Conservation (phyloP, 1,140 invertebrate genomes). For the Monomorium pharaonis region DNA sequence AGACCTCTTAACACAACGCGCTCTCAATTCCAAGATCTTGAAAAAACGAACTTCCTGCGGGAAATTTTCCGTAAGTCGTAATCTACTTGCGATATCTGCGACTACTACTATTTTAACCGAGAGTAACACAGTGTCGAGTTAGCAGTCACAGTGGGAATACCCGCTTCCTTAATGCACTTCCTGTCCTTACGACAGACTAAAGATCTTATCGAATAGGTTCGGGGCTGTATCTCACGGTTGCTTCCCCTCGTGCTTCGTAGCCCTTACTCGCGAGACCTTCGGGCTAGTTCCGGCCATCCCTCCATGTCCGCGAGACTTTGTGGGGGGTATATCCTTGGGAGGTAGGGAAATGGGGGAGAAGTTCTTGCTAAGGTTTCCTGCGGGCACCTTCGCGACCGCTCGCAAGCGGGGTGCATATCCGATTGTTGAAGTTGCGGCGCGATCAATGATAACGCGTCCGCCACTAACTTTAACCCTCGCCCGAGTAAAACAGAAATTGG, state of each 20-base stretch:
- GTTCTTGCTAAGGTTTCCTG: constrained; percentile 56
- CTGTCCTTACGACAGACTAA: constrained; percentile 55
- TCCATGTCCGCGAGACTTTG: constrained; percentile 67
- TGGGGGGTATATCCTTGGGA: constrained; percentile 58
- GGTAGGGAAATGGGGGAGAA: constrained; percentile 54
- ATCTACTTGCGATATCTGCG: constrained; percentile 30
- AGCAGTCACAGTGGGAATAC: constrained; percentile 53
- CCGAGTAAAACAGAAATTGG: constrained; percentile 1
- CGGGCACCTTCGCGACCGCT: constrained; percentile 19
- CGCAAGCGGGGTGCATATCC: constrained; percentile 46
- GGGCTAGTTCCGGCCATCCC: constrained; percentile 70
- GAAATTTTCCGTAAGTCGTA: constrained; percentile 28
- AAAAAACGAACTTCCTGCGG: constrained; percentile 20
- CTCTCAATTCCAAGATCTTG: constrained; percentile 22
- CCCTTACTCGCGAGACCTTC: constrained; percentile 63
- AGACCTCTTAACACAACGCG: background rate
- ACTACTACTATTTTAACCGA: constrained; percentile 19
- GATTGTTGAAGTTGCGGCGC: constrained; percentile 45
- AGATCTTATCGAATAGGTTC: constrained; percentile 67
- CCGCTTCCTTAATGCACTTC: constrained; percentile 67
- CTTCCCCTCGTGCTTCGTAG: constrained; percentile 60
- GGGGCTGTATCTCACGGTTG: constrained; percentile 66
- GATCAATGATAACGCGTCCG: constrained; percentile 43
- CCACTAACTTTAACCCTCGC: constrained; percentile 15
- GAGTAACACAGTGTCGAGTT: constrained; percentile 45